Evolutionary conservation across 2,888 invertebrate genomes (phyloP), one percentile per base, ranked within the genome.

Genomic region (Callosobruchus maculatus): DNA sequence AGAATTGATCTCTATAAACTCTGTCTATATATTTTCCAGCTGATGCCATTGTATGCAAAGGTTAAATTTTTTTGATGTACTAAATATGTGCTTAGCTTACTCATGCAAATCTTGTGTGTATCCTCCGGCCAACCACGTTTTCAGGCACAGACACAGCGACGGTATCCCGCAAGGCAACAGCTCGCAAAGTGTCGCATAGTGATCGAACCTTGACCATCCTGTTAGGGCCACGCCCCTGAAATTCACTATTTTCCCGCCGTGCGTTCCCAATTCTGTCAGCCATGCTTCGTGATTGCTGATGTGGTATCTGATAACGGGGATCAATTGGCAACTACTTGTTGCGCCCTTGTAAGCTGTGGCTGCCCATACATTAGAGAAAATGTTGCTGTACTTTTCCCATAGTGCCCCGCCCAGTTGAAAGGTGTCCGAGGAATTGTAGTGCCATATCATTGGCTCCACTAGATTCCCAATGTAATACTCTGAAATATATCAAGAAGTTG

Each of bases 271-370:
- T 79, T 90, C 90, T 18, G 87, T 83, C 13, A 92, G 81, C 94
- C 96, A 96, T 0, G 92, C 91, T 76, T 91, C 90, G 76, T 95
- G 94, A 85, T 95, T 96, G 79, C 92, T 92, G 18, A 93, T 87
- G 82, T 96, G 95, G 76, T 93, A 91, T 22, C 88, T 88, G 72
- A 92, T 90, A 18, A 92, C 89, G 0, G 95, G 93, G 73, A 93
- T 83, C 75, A 89, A 83, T 88, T 93, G 92, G 80, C 91, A 90
- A 73, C 93, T 91, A 0, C 95, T 94, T 75, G 94, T 94, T 0
- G 96, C 95, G 0, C 97, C 97, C 88, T 97, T 97, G 84, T 92
- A 97, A 0, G 96, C 95, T 30, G 93, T 93, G 0, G 93, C 96
- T 0, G 91, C 91, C 95, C 96, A 95, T 21, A 96, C 86, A 70